Evolutionary conservation across 2,888 invertebrate species (phyloP).

Genomic region (Cheilosia impressa): DNA sequence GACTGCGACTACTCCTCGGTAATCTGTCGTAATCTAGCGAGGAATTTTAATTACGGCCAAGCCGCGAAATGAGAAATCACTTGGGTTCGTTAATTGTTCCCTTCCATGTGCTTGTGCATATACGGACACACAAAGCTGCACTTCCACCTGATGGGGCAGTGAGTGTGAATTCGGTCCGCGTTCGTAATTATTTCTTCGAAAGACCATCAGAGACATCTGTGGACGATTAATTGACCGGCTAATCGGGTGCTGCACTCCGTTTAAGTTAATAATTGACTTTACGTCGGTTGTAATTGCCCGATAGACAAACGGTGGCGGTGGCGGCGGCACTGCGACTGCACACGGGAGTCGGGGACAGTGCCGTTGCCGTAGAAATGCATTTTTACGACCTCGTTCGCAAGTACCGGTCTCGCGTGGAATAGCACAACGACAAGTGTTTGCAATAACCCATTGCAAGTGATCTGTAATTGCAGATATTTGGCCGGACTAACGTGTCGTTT

Average conservation of each 20-base stretch:
- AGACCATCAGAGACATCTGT: constrained; percentile 65
- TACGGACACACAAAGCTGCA: neutral
- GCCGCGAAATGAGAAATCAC: constrained; percentile 42
- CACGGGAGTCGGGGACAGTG: constrained; percentile 36
- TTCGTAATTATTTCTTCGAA: constrained; percentile 50
- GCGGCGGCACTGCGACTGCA: constrained; percentile 17
- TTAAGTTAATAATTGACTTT: constrained; percentile 74
- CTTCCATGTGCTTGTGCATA: neutral
- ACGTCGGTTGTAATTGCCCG: constrained; percentile 66
- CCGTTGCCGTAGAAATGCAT: constrained; percentile 55
- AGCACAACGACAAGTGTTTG: constrained; percentile 58
- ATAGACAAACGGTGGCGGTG: constrained; percentile 61
- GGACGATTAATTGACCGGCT: constrained; percentile 69
- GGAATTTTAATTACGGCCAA: constrained; percentile 60
- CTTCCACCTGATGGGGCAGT: constrained; percentile 14
- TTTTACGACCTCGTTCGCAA: constrained; percentile 49
- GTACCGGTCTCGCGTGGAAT: constrained; percentile 12
- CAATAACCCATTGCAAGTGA: constrained; percentile 72
- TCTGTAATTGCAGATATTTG: constrained; percentile 76
- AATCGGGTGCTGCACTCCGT: constrained; percentile 67
- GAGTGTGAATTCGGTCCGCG: constrained; percentile 11
- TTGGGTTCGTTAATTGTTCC: constrained; percentile 61
- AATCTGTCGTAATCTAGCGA: constrained; percentile 45
- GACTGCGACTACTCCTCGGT: constrained; percentile 3
- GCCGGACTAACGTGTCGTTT: constrained; percentile 72